phyloP scores from a whole-genome alignment of 1,140 invertebrate genomes.

The Teleopsis dalmanni region DNA sequence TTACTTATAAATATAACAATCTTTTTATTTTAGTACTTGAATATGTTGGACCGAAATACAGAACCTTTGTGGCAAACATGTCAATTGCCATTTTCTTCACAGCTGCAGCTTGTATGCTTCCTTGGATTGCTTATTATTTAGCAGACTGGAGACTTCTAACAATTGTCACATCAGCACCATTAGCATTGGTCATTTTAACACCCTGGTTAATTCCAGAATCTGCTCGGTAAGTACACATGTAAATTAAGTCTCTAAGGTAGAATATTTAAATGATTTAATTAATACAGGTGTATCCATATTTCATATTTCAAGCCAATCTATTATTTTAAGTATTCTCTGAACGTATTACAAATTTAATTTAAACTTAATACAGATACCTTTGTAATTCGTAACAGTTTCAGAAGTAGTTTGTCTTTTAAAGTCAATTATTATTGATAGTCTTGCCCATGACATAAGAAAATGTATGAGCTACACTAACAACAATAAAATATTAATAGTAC shows the following conservation, averaged over 20 bases:
- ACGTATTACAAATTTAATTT: no score
- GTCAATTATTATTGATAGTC: no score
- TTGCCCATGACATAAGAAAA: no score
- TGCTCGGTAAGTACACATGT: slow-evolving; percentile 41
- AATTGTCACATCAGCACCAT: slow-evolving; percentile 65
- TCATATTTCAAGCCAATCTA: background rate
- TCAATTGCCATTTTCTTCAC: slow-evolving; percentile 85
- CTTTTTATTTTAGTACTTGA: slow-evolving; percentile 60
- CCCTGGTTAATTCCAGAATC: slow-evolving; percentile 75
- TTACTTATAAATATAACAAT: no score
- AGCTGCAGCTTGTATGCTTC: slow-evolving; percentile 63
- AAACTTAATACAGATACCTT: no score
- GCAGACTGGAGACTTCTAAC: slow-evolving; percentile 69
- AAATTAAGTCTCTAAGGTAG: no score
- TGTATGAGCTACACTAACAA: no score
- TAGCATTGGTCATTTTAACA: slow-evolving; percentile 59
- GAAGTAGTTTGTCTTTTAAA: no score
- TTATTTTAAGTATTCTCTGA: no score
- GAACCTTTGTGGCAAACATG: slow-evolving; percentile 83
- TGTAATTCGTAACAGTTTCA: no score
- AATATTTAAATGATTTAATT: no score
- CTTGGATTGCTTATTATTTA: slow-evolving; percentile 72
- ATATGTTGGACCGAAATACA: slow-evolving; percentile 79
- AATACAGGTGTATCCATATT: background rate
- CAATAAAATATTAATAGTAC: no score